Percentiles rank a stretch among this genome's conserved stretches.
These are phyloP conservation scores for Melanitta fusca DNA, from an alignment of 2,797 vertebrate genomes.

Conservation along the genomic window DNA sequence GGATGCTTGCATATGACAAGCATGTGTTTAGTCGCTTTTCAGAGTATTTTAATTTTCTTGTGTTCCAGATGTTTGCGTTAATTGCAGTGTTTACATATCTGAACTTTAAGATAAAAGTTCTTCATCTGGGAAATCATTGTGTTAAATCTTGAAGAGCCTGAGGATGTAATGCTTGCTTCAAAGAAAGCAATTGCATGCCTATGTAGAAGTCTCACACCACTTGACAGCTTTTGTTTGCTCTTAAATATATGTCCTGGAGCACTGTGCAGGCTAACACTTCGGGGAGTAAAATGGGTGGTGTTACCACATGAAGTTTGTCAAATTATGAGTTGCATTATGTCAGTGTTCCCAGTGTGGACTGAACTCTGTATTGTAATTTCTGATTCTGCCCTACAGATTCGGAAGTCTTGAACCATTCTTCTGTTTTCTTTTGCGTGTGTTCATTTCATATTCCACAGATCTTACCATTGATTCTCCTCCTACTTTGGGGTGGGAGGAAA, in stretches of 20 bases:
- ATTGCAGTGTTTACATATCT: conserved; percentile 30
- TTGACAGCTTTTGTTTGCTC: conserved; percentile 59
- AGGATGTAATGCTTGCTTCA: conserved; percentile 34
- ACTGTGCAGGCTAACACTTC: conserved; percentile 7
- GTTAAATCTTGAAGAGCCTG: conserved; percentile 37
- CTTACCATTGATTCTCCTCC: neutral
- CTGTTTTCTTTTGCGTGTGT: neutral
- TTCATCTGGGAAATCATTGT: conserved; percentile 28
- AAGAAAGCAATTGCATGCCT: conserved; percentile 53
- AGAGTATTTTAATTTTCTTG: conserved; percentile 26
- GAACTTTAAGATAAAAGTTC: neutral
- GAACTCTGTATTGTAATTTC: neutral
- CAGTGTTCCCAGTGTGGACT: neutral
- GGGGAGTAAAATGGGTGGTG: conserved; percentile 32
- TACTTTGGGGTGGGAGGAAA: neutral
- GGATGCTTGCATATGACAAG: neutral
- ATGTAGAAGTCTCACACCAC: conserved; percentile 7
- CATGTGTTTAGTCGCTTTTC: neutral
- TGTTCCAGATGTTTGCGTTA: conserved; percentile 19
- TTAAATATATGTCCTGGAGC: conserved; percentile 45
- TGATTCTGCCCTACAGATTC: neutral
- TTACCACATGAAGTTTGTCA: conserved; percentile 25
- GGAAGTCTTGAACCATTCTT: neutral
- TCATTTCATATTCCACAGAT: neutral
- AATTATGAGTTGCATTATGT: conserved; percentile 43